These are phyloP conservation scores for Caenorhabditis latens DNA, from an alignment of 1,140 invertebrate genomes.

Conservation along the genomic window DNA sequence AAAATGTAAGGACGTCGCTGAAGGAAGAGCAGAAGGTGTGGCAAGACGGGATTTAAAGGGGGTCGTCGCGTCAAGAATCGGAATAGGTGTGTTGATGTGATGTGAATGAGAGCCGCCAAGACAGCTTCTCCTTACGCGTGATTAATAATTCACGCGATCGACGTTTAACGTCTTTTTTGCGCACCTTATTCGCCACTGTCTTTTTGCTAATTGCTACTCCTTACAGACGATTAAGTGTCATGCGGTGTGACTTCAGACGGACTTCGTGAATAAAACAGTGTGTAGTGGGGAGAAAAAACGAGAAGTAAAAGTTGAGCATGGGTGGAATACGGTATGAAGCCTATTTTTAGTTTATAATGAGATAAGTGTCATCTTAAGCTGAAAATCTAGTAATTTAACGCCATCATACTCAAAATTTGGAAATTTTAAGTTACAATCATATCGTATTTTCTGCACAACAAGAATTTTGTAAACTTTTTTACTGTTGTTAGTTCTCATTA, in stretches of 20 bases:
- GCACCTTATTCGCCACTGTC: slow-evolving; percentile 5
- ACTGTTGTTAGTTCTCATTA: too few relatives aligned
- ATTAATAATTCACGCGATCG: slow-evolving; percentile 54
- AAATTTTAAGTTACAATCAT: too few relatives aligned
- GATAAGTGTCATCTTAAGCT: too few relatives aligned
- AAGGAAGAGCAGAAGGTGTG: background rate
- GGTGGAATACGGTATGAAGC: background rate
- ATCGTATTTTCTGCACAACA: too few relatives aligned
- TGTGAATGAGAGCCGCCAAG: slow-evolving; percentile 21
- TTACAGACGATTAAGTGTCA: slow-evolving; percentile 53
- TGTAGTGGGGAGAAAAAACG: background rate
- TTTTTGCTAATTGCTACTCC: slow-evolving; percentile 43
- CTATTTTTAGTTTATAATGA: background rate
- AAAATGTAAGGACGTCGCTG: too few relatives aligned
- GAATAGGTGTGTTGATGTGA: slow-evolving; percentile 41
- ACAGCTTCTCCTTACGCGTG: slow-evolving; percentile 48
- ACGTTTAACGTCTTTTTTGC: slow-evolving; percentile 46
- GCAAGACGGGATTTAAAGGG: background rate
- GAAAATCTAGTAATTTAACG: too few relatives aligned
- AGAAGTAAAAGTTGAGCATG: background rate
- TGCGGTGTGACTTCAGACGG: slow-evolving; percentile 5
- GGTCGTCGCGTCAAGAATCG: slow-evolving; percentile 12
- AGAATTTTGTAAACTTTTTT: too few relatives aligned
- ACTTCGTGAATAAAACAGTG: slow-evolving; percentile 42
- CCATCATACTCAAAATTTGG: too few relatives aligned